Evolutionary conservation across 2,797 vertebrate species (phyloP), one percentile per base, ranked within the genome.

Genomic region (Salarias fasciatus): DNA sequence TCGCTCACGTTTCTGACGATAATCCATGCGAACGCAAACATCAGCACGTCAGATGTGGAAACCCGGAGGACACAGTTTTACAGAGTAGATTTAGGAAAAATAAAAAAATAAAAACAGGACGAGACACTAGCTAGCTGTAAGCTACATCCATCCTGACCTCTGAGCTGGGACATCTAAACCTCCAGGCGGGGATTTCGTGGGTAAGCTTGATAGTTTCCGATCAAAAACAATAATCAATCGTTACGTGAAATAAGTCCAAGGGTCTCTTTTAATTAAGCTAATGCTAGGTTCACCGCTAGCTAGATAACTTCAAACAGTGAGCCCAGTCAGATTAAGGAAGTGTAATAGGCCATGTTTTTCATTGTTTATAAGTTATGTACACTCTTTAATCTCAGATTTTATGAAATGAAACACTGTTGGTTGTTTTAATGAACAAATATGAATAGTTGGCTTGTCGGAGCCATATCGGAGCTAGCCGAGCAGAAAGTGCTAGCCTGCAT

Each of bases 391-490:
- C 18, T 18, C 18, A 24, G 18, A 24, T 24, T 24, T 24, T 24
- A 24, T 3, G 24, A 24, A 18, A 24, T 24, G 24, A 35, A 35
- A 33, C 33, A 12, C 2, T 0, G 11, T 18, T 18, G 14, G 7
- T 11, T 6, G 12, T 0, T 54, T 51, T 8, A 28, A 30, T 41
- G 40, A 13, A 7, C 8, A 53, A 3, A 38, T 13, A 5, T 3
- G 30, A 7, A 41, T 58, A 53, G 36, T 38, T 8, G 44, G 57
- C 63, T 72, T 12, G 37, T 47, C 49, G 13, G 50, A 56, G 64
- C 37, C 81, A 82, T 12, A 37, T 47, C 49, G 13, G 50, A 56
- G 64, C 37, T 81, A 82, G 82, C 85, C 36, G 45, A 55, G 51
- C 51, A 71, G 43, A 74, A 44, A 53, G 31, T 3, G 50, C 51